phyloP scores from a whole-genome alignment of 2,888 invertebrate species.

The Dryobotodes eremita region DNA sequence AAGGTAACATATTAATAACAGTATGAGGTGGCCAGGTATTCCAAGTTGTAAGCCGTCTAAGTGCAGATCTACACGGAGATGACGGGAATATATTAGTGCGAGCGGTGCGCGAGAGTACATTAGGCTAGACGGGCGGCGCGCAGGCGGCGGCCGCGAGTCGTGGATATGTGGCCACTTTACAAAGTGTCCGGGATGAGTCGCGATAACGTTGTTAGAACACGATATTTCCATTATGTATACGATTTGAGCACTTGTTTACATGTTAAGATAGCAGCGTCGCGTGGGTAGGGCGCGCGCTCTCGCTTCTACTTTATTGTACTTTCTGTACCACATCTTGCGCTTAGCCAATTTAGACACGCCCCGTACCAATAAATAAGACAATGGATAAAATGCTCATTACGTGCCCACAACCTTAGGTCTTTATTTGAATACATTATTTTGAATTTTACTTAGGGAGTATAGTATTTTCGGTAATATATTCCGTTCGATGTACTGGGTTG shows the following conservation, averaged over 20 bases:
- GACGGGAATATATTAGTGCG: conserved; percentile 80
- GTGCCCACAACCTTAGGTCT: conserved; percentile 63
- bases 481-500: conserved; percentile 52
- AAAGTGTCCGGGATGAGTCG: conserved; percentile 90
- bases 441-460: conserved; percentile 56
- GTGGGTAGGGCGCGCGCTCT: conserved; percentile 82
- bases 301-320: conserved; percentile 73
- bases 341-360: conserved; percentile 78
- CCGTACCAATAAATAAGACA: conserved; percentile 72
- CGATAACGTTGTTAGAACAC: conserved; percentile 90
- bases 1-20: conserved; percentile 52
- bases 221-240: conserved; percentile 91
- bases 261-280: conserved; percentile 87
- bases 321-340: conserved; percentile 76
- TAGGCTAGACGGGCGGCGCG: conserved; percentile 64
- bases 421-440: conserved; percentile 64
- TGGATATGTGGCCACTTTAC: conserved; percentile 89
- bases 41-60: conserved; percentile 77
- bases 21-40: conserved; percentile 64
- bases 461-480: conserved; percentile 64
- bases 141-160: conserved; percentile 71
- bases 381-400: conserved; percentile 71
- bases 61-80: conserved; percentile 81
- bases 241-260: conserved; percentile 90
- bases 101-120: conserved; percentile 76